Base-by-base conservation (phyloP, 2,113 vertebrate species). In the Odobenus rosmarus region DNA sequence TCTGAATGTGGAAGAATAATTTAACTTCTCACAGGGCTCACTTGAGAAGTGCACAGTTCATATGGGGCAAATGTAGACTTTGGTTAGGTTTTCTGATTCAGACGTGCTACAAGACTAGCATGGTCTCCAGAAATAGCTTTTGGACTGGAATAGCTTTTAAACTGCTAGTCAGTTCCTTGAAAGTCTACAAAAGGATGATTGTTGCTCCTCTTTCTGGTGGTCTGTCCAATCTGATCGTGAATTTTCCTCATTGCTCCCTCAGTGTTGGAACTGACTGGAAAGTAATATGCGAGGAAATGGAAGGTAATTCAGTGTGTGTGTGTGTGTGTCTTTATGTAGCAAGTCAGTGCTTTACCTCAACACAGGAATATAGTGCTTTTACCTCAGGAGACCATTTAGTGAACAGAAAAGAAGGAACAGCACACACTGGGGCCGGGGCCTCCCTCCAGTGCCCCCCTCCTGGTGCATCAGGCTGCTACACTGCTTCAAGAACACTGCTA, bases 391-490 rank as follows among this genome's bases (percentile, higher is more conserved):
- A 31, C n/a, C 4, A 15, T 59, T 51, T 26, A 24, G 36, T 15
- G 49, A 77, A 4, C 39, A 69, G 72, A 21, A 67, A n/a, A 53
- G 15, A 64, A 46, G 5, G 31, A 28, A 5, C 23, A 7, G 36
- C 33, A 24, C n/a, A 4, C 55, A 7, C 16, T 1, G 12, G 14
- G 24, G 9, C 31, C 33, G 31, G 24, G 15, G 28, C 24, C 2
- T 49, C 15, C 74, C 26, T 36, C 49, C 62, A 2, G 16, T 5
- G 12, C 18, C 18, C 23, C n/a, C 16, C 12, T 49, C 21, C 24
- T 2, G n/a, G 61, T 5, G 21, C 2, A 19, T 12, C 51, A 24
- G 74, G 28, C 67, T 9, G 0, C 6, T 0, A 23, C 46, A 42
- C 23, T 6, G n/a, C 59, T 67, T 21, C 28, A 61, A 53, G 57